These are phyloP conservation scores for Hippocampus kuda DNA, from an alignment of 2,797 vertebrate species.

Conservation along the genomic window DNA sequence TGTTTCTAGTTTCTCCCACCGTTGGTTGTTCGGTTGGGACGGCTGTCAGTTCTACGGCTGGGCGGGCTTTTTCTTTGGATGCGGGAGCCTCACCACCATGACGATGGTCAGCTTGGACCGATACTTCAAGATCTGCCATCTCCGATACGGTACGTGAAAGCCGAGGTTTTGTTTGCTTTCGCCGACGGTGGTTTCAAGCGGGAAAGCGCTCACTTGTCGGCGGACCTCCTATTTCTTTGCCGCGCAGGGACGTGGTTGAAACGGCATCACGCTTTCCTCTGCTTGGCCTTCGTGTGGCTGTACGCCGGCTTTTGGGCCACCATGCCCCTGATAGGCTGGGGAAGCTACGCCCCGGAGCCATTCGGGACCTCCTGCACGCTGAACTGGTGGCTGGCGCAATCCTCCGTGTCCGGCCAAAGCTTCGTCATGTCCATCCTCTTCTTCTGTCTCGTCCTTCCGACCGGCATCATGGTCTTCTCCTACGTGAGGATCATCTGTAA, in stretches of 20 bases:
- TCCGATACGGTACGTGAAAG: slow-evolving; percentile 75
- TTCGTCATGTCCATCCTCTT: slow-evolving; percentile 87
- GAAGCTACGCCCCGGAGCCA: slow-evolving; percentile 84
- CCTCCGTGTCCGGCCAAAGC: slow-evolving; percentile 76
- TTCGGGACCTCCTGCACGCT: slow-evolving; percentile 93
- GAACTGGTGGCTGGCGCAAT: slow-evolving; percentile 93
- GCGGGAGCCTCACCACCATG: slow-evolving; percentile 91
- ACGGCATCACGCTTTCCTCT: slow-evolving; percentile 79
- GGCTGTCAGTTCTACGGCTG: slow-evolving; percentile 89
- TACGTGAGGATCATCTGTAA: slow-evolving; percentile 88
- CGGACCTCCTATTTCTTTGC: neutral
- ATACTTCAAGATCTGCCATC: slow-evolving; percentile 91
- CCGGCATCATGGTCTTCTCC: slow-evolving; percentile 80
- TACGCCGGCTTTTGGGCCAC: slow-evolving; percentile 89
- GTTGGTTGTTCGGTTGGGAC: slow-evolving; percentile 90
- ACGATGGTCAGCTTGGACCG: slow-evolving; percentile 88
- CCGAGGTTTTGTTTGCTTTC: neutral
- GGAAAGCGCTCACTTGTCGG: too few species aligned
- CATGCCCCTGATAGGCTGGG: slow-evolving; percentile 86
- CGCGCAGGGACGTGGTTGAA: slow-evolving; percentile 85
- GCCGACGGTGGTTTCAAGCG: neutral
- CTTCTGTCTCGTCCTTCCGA: slow-evolving; percentile 87
- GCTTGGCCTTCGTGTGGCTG: slow-evolving; percentile 76
- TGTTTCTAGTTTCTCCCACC: slow-evolving; percentile 83
- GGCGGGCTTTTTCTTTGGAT: slow-evolving; percentile 93